A percentile compares a stretch with the other conserved stretches of the same genome.
phyloP scores from a whole-genome alignment of 2,113 vertebrate genomes.

The Pagrus major region DNA sequence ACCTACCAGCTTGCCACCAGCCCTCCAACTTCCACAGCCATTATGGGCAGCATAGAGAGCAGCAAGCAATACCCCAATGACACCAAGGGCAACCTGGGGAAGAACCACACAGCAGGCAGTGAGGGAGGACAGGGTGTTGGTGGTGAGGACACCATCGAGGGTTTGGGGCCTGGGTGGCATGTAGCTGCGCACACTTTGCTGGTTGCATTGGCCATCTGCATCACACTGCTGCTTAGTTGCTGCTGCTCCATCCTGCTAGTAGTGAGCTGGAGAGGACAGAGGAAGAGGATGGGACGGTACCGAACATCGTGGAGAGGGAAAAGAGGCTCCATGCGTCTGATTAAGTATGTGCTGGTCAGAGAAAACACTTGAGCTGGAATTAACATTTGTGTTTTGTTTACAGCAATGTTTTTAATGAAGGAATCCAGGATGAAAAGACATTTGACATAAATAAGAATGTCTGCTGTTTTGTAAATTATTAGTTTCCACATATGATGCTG shows the following conservation, averaged over 20 bases:
- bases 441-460: background rate
- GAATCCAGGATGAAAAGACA: conserved; percentile 3
- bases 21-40: conserved; percentile 36
- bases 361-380: conserved; percentile 68
- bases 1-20: conserved; percentile 1
- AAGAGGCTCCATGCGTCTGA: conserved; percentile 78
- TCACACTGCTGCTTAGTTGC: conserved; percentile 84
- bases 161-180: conserved; percentile 70
- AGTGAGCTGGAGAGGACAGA: conserved; percentile 81
- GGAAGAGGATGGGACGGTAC: conserved; percentile 84
- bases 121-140: conserved; percentile 36
- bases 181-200: conserved; percentile 79
- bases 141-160: conserved; percentile 36
- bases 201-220: conserved; percentile 82
- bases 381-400: background rate
- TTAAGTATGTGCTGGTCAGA: conserved; percentile 82
- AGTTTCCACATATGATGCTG: background rate
- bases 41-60: conserved; percentile 71
- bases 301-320: conserved; percentile 75
- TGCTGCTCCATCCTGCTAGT: conserved; percentile 84
- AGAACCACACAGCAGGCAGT: conserved; percentile 81
- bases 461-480: background rate
- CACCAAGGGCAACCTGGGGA: conserved; percentile 83
- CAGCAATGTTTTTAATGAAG: background rate
- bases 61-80: conserved; percentile 86